Conservation (phyloP, 1,140 invertebrate genomes). For the Zophobas morio region DNA sequence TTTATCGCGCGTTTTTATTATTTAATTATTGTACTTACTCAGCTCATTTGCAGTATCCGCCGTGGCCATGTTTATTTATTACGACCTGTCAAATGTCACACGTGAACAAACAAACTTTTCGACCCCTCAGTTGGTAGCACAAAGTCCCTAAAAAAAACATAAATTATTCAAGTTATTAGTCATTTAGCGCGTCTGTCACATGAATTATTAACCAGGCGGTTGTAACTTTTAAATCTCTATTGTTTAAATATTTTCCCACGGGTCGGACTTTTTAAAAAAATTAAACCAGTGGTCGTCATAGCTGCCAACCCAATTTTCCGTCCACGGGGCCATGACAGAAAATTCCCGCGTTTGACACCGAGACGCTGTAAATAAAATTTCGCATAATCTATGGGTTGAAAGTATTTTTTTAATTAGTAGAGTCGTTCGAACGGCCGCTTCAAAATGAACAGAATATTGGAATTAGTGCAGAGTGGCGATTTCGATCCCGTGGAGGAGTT, state of each 20-base stretch:
- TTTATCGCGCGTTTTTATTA: slow-evolving; percentile 5
- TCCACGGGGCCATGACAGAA: slow-evolving; percentile 22
- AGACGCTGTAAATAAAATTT: slow-evolving; percentile 31
- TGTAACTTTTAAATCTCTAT: too few species aligned
- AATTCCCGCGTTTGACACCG: slow-evolving; percentile 36
- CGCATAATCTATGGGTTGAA: background rate
- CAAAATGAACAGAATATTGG: background rate
- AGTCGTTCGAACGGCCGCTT: background rate
- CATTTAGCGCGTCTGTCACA: too few species aligned
- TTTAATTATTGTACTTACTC: slow-evolving; percentile 66
- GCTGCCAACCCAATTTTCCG: slow-evolving; percentile 1
- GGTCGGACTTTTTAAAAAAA: background rate
- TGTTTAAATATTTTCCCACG: too few species aligned
- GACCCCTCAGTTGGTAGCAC: too few species aligned
- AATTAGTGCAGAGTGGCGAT: background rate
- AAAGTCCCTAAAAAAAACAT: too few species aligned
- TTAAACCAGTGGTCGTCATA: background rate
- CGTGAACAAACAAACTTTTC: too few species aligned
- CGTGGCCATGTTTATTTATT: slow-evolving; percentile 66
- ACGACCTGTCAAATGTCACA: slow-evolving; percentile 33
- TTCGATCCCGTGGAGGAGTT: slow-evolving; percentile 11
- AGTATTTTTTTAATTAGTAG: background rate
- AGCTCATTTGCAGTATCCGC: slow-evolving; percentile 71
- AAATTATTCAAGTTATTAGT: too few species aligned
- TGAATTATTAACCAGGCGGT: too few species aligned